Evolutionary conservation across 2,888 invertebrate genomes (phyloP).

Genomic region (Drymonia ruficornis): DNA sequence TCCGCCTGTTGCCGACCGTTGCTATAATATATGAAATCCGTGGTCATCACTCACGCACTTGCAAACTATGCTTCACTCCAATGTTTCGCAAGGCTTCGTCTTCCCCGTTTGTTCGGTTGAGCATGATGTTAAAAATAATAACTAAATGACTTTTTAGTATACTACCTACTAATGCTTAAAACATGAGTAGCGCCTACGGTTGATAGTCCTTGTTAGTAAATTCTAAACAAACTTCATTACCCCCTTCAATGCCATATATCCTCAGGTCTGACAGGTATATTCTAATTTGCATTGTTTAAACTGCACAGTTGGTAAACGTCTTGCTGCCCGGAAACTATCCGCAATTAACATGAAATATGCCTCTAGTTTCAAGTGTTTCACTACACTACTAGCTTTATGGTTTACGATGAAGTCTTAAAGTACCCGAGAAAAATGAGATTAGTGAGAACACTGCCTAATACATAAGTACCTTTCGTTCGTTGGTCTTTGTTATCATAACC

Average conservation of each 20-base stretch:
- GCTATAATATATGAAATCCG: no score
- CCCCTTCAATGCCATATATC: conserved; percentile 12
- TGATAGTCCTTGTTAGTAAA: background rate
- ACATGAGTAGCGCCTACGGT: background rate
- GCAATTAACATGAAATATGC: conserved; percentile 23
- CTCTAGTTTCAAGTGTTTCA: conserved; percentile 17
- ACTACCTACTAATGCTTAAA: no score
- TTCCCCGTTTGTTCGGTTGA: no score
- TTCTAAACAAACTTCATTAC: conserved; percentile 6
- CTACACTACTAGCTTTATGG: conserved; percentile 11
- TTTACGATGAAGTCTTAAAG: background rate
- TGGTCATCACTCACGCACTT: no score
- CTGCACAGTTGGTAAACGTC: conserved; percentile 16
- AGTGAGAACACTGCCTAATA: background rate
- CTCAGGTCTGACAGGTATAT: conserved; percentile 9
- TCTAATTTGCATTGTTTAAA: conserved; percentile 32
- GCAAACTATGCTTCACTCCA: no score
- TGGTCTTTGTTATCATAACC: background rate
- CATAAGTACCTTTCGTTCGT: background rate
- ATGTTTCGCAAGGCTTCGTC: no score
- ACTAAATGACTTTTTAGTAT: no score
- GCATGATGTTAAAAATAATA: no score
- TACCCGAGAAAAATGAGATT: background rate
- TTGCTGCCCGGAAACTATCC: conserved; percentile 15
- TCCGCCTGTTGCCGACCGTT: no score